phyloP scores from a whole-genome alignment of 2,113 vertebrate species.

The Nesospiza acunhae region DNA sequence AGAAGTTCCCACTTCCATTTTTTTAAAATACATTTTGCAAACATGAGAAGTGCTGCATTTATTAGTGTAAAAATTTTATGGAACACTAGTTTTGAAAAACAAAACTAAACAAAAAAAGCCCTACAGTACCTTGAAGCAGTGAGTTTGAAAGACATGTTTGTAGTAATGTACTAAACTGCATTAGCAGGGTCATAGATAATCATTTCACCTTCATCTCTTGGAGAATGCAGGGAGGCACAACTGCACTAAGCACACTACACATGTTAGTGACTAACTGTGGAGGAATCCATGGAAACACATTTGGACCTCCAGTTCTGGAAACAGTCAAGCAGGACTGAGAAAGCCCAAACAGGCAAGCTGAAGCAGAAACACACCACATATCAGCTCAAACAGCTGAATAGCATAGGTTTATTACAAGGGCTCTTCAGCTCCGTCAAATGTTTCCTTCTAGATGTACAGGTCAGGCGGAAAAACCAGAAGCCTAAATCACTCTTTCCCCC shows the following conservation, averaged over 20 bases:
- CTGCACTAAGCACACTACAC: not conserved
- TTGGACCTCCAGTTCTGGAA: not conserved
- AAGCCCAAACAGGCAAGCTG: not conserved
- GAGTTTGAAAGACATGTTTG: not conserved
- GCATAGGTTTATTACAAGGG: not conserved
- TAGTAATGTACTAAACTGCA: not conserved
- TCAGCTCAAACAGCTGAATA: not conserved
- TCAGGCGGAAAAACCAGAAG: not conserved
- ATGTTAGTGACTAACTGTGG: not conserved
- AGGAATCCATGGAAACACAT: not conserved
- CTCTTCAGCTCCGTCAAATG: not conserved
- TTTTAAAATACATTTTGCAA: slow-evolving; percentile 17
- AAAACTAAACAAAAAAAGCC: not conserved
- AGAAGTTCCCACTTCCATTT: not conserved
- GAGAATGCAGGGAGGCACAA: not conserved
- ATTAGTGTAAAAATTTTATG: not conserved
- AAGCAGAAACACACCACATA: not conserved
- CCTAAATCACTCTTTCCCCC: not conserved
- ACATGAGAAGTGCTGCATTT: slow-evolving; percentile 12
- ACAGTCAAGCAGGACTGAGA: not conserved
- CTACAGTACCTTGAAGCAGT: not conserved
- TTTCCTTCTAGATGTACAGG: not conserved
- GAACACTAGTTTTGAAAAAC: not conserved
- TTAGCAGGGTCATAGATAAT: not conserved
- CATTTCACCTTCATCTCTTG: not conserved